These are phyloP conservation scores for Siphlonurus alternatus DNA, from an alignment of 2,888 invertebrate genomes.

Conservation along the genomic window DNA sequence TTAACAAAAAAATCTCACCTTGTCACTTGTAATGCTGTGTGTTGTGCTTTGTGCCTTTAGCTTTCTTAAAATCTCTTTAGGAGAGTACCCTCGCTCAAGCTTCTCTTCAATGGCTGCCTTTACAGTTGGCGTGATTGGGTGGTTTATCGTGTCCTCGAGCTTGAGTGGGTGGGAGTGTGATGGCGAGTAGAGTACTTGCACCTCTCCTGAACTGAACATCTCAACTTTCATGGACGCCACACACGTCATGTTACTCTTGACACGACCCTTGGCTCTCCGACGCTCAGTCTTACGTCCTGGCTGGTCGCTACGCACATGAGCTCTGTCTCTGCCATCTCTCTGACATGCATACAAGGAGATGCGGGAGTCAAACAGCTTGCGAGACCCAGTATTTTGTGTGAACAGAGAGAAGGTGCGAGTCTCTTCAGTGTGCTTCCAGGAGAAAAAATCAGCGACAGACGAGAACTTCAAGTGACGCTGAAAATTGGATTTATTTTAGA, in stretches of 20 bases:
- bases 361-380: not conserved
- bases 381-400: not conserved
- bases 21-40: not conserved
- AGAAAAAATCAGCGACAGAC: not conserved
- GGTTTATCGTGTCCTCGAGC: not conserved
- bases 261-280: not conserved
- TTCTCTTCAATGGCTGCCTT: not conserved
- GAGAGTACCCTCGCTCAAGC: not conserved
- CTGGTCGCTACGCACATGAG: not conserved
- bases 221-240: not conserved
- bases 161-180: not conserved
- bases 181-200: not conserved
- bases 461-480: not conserved
- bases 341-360: not conserved
- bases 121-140: not conserved
- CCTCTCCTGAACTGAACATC: not conserved
- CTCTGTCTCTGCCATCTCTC: not conserved
- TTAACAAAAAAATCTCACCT: no score
- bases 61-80: not conserved
- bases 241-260: not conserved
- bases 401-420: not conserved
- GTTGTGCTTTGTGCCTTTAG: not conserved
- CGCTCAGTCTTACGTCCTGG: not conserved
- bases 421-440: not conserved
- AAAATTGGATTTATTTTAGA: no score